These are phyloP conservation scores for Bos taurus DNA, from an alignment of 2,113 vertebrate species.

Conservation along the genomic window ARS-UCD2.0 NC_037356.1:32859001-32859500, in stretches of 20 bases:
- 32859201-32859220: background rate
- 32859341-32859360: background rate
- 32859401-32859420: background rate
- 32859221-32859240: background rate
- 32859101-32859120: background rate
- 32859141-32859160: fast-evolving
- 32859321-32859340: background rate
- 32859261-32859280: background rate
- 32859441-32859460: background rate
- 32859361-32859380: background rate
- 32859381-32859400: background rate
- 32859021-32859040: background rate
- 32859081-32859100: background rate
- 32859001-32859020: background rate
- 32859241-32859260: background rate
- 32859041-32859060: background rate
- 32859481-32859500: background rate
- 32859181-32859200: background rate
- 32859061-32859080: background rate
- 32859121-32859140: background rate
- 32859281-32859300: background rate
- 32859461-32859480: background rate
- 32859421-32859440: background rate
- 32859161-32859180: background rate
- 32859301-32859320: background rate